Conservation (phyloP, 2,888 invertebrate genomes). For the Merodon equestris region DNA sequence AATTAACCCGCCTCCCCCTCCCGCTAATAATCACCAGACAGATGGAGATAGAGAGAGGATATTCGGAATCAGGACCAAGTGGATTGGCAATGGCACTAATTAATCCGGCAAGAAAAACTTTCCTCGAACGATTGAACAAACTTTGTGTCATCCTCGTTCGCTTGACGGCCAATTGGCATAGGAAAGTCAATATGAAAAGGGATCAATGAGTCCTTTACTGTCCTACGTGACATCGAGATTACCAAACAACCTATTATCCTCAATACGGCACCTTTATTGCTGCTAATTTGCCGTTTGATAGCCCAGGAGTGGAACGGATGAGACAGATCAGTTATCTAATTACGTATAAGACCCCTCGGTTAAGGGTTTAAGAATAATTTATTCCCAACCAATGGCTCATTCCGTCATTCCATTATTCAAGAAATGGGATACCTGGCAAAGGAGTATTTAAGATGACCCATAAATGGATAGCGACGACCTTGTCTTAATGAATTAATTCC, state of each 20-base stretch:
- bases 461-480: no score
- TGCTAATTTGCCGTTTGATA: slow-evolving; percentile 40
- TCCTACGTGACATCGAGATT: slow-evolving; percentile 50
- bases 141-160: slow-evolving; percentile 13
- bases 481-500: no score
- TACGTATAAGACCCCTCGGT: slow-evolving; percentile 18
- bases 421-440: no score
- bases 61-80: slow-evolving; percentile 21
- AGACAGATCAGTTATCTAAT: slow-evolving; percentile 34
- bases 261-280: slow-evolving; percentile 40
- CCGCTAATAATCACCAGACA: no score
- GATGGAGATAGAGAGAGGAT: no score
- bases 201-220: slow-evolving; percentile 34
- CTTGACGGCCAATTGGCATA: slow-evolving; percentile 8
- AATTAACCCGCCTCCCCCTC: no score
- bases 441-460: no score
- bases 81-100: slow-evolving; percentile 24
- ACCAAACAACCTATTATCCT: slow-evolving; percentile 34
- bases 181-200: slow-evolving; percentile 45
- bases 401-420: no score
- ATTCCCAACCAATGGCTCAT: no score
- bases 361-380: no score
- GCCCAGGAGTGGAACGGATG: background rate
- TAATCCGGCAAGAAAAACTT: slow-evolving; percentile 35
- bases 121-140: slow-evolving; percentile 1